Evolutionary conservation across 1,140 invertebrate species (phyloP).

Genomic region (Chironomus striatipennis): DNA sequence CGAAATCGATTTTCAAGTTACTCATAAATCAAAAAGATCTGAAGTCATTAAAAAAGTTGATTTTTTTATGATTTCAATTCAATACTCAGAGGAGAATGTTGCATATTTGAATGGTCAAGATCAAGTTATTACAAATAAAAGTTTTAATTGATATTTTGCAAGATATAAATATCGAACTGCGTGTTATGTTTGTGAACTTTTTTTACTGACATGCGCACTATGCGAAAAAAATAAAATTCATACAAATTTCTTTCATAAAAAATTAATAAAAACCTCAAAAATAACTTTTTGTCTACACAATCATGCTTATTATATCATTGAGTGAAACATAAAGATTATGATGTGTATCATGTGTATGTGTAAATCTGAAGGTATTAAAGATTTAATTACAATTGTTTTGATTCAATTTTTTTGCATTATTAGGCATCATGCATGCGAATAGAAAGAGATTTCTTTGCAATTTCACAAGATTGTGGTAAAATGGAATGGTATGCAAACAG

Average conservation of each 20-base stretch:
- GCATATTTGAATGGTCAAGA: slow-evolving; percentile 1
- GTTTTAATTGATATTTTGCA: too few relatives aligned
- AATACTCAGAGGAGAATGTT: neutral
- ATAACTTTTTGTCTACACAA: neutral
- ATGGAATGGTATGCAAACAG: too few relatives aligned
- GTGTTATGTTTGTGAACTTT: too few relatives aligned
- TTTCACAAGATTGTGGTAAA: neutral
- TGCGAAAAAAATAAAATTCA: neutral
- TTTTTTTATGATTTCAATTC: neutral
- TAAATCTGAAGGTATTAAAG: neutral
- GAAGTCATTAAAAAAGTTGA: neutral
- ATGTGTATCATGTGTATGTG: neutral
- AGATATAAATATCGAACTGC: neutral
- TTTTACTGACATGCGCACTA: too few relatives aligned
- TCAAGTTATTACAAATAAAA: neutral
- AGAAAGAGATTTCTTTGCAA: neutral
- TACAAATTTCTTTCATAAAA: too few relatives aligned
- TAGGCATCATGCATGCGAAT: neutral
- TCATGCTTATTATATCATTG: neutral
- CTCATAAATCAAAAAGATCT: neutral
- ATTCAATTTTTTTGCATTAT: slow-evolving; percentile 1
- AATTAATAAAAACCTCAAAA: too few relatives aligned
- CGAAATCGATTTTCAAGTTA: neutral
- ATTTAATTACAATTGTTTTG: neutral
- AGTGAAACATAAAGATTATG: neutral